Evolutionary conservation across 2,888 invertebrate genomes (phyloP), one percentile per base, ranked within the genome.

Genomic region (Stenoptilia bipunctidactyla): DNA sequence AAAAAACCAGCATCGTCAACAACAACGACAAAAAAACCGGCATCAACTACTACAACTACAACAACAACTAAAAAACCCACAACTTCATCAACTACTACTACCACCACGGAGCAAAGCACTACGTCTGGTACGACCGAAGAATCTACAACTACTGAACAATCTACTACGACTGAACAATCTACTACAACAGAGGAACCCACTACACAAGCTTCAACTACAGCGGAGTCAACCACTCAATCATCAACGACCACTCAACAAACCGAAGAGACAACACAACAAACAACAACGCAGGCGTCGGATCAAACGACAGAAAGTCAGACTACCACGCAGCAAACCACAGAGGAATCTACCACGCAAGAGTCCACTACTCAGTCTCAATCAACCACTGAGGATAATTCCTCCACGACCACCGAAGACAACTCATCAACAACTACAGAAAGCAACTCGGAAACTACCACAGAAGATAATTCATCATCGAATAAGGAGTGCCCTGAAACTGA

Each of bases 401-500:
- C 4, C 30, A 41, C 43, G 6, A 43, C 46, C 4, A 43, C 44
- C 38, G 43, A 45, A 33, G 47, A 13, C 46, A 13, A 42, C 41
- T 47, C 47, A 42, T 52, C 47, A 15, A 42, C 55, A 27, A 58
- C 54, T 25, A 55, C 55, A 10, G 51, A 52, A 38, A 45, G 30
- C 34, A 44, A 40, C 34, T 46, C 48, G 41, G 48, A 51, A 37
- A 47, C 53, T 13, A 55, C 52, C 9, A 61, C 65, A 37, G 53
- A 58, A 50, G 46, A 46, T 46, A 46, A 50, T 45, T 52, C 44
- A 50, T 52, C 62, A 40, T 52, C 68, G 30, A 55, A 55, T 14
- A 64, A 73, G 39, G 59, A 86, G 62, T 83, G 87, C 66, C 74
- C 86, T 5, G 69, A 89, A 51, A 74, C 90, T 8, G 88, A 89